These are phyloP conservation scores for zebrafish (Danio rerio) DNA, from an alignment of 2,113 vertebrate species.

Conservation along the genomic window DNA sequence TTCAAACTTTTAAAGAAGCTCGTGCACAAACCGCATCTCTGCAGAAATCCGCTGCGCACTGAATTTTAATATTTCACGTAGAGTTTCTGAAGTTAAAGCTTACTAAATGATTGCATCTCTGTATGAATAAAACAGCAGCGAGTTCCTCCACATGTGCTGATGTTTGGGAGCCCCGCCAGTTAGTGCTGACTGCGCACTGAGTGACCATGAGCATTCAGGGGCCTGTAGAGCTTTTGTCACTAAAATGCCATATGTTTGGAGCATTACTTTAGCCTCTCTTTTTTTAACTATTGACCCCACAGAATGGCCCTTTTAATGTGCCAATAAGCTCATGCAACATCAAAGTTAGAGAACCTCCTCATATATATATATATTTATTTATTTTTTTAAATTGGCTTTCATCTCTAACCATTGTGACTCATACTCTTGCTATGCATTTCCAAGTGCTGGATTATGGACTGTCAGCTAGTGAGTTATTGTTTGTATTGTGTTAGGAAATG, in stretches of 20 bases:
- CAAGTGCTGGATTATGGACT: background rate
- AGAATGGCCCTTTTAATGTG: too few relatives aligned
- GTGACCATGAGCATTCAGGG: conserved; percentile 53
- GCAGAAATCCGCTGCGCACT: too few relatives aligned
- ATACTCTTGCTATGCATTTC: background rate
- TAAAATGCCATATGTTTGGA: background rate
- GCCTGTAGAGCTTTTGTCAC: background rate
- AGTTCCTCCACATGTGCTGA: conserved; percentile 19
- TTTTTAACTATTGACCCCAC: too few relatives aligned
- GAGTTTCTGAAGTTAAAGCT: background rate
- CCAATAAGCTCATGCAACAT: background rate
- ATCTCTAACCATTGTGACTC: background rate
- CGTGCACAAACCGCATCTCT: too few relatives aligned
- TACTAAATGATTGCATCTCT: background rate
- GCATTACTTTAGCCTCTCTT: background rate
- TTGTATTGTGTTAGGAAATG: too few relatives aligned
- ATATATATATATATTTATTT: too few relatives aligned
- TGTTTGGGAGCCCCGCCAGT: conserved; percentile 40
- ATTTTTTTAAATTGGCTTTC: background rate
- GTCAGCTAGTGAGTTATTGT: too few relatives aligned
- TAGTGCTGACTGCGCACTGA: conserved; percentile 42
- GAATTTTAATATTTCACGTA: background rate
- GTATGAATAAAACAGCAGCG: background rate
- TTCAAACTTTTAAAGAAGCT: background rate
- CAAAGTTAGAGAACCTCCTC: background rate